Base-by-base conservation (phyloP, 2,888 invertebrate genomes). In the Seladonia tumulorum region DNA sequence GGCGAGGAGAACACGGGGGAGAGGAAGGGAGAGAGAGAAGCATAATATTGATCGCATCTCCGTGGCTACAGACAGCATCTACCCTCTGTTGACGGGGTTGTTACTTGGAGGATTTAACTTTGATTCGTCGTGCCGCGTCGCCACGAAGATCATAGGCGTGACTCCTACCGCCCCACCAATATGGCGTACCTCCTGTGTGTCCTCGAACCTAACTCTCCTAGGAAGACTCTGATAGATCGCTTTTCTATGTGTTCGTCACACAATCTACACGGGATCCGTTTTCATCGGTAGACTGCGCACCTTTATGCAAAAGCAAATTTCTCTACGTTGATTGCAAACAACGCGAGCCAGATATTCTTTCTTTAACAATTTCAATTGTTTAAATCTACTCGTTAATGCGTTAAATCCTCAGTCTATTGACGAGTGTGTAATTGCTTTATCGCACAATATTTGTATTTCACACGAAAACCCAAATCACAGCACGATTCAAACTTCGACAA, bases 41-140 rank as follows among this genome's bases (percentile, higher is more conserved):
- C 92, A 89, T 94, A 94, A 94, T 95, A 94, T 95, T 94, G 95
- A 95, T 95, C 95, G 95, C 94, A 95, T 95, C 94, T 94, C 94
- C 91, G 93, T 91, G 92, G 93, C 94, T 94, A 93, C 93, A 94
- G 94, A 94, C 94, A 94, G 94, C 94, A 94, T 94, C 94, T 93
- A 94, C 93, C 94, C 94, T 93, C 94, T 93, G 93, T 94, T 94
- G 94, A 93, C 93, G 94, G 93, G 93, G 93, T 94, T 93, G 93
- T 94, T 93, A 93, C 94, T 93, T 93, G 91, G 91, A 92, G 93
- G 93, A 93, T 93, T 93, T 93, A 91, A 92, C 93, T 93, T 92
- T 92, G 92, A 93, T 93, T 93, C 90, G 90, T 86, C 90, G 86
- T 71, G 76, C 79, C 71, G 79, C 77, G 87, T 86, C 81, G 79